Conservation (phyloP, 1,140 invertebrate species). For the Procambarus virginalis region DNA sequence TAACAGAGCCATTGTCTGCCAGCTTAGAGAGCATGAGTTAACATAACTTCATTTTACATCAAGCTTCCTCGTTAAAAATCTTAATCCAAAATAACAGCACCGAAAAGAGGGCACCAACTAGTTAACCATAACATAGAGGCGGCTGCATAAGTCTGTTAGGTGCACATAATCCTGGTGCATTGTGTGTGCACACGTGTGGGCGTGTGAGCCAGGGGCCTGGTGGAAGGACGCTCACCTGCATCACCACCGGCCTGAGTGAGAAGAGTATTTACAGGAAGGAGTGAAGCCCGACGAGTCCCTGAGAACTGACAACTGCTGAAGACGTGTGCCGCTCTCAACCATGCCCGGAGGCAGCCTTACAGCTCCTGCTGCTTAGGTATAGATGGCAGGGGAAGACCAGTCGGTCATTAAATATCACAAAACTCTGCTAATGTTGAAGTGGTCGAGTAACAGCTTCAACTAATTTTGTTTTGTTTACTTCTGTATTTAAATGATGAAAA, state of each 20-base stretch:
- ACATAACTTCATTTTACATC: slow-evolving; percentile 33
- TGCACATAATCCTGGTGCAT: slow-evolving; percentile 58
- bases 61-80: slow-evolving; percentile 36
- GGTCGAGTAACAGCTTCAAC: too few species aligned
- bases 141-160: slow-evolving; percentile 50
- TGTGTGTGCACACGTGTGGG: slow-evolving; percentile 37
- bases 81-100: slow-evolving; percentile 60
- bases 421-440: too few species aligned
- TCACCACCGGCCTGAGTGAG: slow-evolving; percentile 65
- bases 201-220: slow-evolving; percentile 32
- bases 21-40: slow-evolving; percentile 56
- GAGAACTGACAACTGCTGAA: slow-evolving; percentile 65
- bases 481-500: background rate
- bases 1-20: slow-evolving; percentile 24
- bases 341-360: slow-evolving; percentile 1
- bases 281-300: slow-evolving; percentile 66
- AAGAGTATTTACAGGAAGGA: slow-evolving; percentile 64
- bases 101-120: slow-evolving; percentile 62
- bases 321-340: slow-evolving; percentile 48
- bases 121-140: slow-evolving; percentile 63
- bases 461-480: too few species aligned
- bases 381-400: background rate
- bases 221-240: slow-evolving; percentile 22
- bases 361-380: background rate
- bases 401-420: too few species aligned